Percentiles rank a stretch among this genome's conserved stretches.
These are phyloP conservation scores for Campaea margaritaria DNA, from an alignment of 2,888 invertebrate genomes.

Conservation along the genomic window DNA sequence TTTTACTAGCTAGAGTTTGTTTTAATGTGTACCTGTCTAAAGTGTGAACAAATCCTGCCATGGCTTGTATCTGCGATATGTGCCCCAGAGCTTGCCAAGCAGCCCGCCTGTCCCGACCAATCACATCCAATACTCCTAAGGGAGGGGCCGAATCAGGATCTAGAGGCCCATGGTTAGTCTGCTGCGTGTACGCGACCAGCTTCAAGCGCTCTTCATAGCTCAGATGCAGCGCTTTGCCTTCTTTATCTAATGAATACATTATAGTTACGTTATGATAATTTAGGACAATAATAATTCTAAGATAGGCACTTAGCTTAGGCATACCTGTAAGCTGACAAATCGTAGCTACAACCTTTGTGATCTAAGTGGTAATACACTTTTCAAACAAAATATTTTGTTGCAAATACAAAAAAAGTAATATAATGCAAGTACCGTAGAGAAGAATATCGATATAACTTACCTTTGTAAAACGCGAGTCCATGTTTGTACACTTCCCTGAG, in stretches of 20 bases:
- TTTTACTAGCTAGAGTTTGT: neutral
- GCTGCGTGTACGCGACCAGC: conserved; percentile 96
- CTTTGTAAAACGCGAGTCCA: conserved; percentile 96
- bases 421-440: too few relatives aligned
- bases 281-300: neutral
- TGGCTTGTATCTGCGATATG: conserved; percentile 93
- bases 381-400: too few relatives aligned
- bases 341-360: too few relatives aligned
- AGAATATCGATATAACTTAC: conserved; percentile 72
- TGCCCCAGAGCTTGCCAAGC: conserved; percentile 97
- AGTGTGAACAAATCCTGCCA: conserved; percentile 95
- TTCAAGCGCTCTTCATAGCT: conserved; percentile 97
- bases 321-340: too few relatives aligned
- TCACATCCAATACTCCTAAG: conserved; percentile 96
- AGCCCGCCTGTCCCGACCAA: conserved; percentile 95
- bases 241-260: conserved; percentile 89
- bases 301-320: neutral
- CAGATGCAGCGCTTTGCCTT: conserved; percentile 98
- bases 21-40: conserved; percentile 87
- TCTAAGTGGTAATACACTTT: too few relatives aligned
- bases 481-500: conserved; percentile 94
- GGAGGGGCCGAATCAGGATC: conserved; percentile 90
- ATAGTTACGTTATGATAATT: neutral
- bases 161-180: conserved; percentile 94
- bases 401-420: too few relatives aligned